Conservation (phyloP, 2,113 vertebrate species). For the Rhabdornis inornatus region DNA sequence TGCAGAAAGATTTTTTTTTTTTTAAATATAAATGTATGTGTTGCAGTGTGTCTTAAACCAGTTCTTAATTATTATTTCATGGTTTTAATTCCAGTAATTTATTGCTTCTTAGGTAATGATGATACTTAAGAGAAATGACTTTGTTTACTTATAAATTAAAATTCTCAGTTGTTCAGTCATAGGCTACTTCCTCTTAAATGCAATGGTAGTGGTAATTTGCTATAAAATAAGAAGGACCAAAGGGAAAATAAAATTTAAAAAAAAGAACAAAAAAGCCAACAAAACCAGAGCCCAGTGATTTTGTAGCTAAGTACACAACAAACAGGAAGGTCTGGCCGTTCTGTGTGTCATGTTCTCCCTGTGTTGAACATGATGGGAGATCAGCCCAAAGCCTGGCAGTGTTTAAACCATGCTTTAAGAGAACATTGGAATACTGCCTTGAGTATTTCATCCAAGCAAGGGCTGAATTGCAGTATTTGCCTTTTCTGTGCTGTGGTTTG, state of each 20-base stretch:
- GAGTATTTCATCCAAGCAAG: background rate
- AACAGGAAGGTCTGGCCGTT: background rate
- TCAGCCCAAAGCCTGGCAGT: background rate
- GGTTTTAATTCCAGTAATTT: constrained; percentile 60
- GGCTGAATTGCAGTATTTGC: background rate
- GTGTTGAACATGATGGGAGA: background rate
- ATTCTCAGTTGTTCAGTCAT: constrained; percentile 31
- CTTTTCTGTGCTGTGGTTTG: background rate
- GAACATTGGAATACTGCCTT: background rate
- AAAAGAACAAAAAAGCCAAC: background rate
- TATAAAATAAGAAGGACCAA: background rate
- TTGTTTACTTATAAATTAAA: constrained; percentile 56
- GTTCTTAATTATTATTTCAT: constrained; percentile 7
- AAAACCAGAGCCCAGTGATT: background rate
- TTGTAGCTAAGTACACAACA: background rate
- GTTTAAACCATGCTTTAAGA: background rate
- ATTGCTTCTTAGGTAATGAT: constrained; percentile 51
- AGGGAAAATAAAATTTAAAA: background rate
- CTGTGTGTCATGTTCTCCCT: background rate
- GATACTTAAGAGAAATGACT: constrained; percentile 30
- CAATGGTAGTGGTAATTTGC: constrained; percentile 19
- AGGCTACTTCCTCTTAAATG: constrained; percentile 47
- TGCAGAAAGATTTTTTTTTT: background rate
- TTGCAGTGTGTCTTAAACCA: background rate
- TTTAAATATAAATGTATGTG: background rate